Evolutionary conservation across 1,140 invertebrate genomes (phyloP), one percentile per base, ranked within the genome.

Genomic region (Pseudomyrmex dendroicus): DNA sequence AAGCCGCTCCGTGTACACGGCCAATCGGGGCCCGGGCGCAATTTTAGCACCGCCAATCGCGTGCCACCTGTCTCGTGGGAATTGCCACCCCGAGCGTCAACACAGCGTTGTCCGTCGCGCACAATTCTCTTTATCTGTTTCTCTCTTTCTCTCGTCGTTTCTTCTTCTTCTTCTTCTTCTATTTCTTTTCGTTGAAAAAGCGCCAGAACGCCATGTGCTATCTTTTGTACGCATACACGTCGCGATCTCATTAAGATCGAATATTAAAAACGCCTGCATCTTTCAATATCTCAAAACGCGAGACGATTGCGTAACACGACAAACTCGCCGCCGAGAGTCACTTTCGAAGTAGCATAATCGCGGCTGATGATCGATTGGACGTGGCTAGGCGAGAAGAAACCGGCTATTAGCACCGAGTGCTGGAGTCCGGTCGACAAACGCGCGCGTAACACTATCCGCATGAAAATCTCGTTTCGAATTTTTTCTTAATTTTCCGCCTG

Each of bases 1-100:
- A 91, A 91, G 86, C 78, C n/a, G 57, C 72, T 56, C 35, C 68
- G 62, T 73, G 15, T 77, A 48, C 44, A 57, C 72, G 56, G 76
- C 89, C 89, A 89, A 89, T 90, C 78, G 52, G 46, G 72, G 17
- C 59, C 12, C 59, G 1, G 13, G 70, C 46, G 68, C 85, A 89
- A 87, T 85, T 89, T 85, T 89, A 87, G 89, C 73, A 87, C 85
- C 78, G 68, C 88, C 88, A 89, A 89, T 87, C 88, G 83, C 73
- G 66, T 48, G 74, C 88, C 80, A 85, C 83, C 78, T 84, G 82
- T 52, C 52, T 89, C 63, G 73, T 70, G 85, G 59, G 82, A 85
- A 86, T 89, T 82, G 85, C 85, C 86, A 88, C 84, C 88, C 88
- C 82, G 87, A 87, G 56, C 70, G 80, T 85, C 88, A 89, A 76